Percentiles rank a stretch among this genome's conserved stretches.
Evolutionary conservation across 2,888 invertebrate genomes (phyloP).

Genomic region (Hetaerina titia): DNA sequence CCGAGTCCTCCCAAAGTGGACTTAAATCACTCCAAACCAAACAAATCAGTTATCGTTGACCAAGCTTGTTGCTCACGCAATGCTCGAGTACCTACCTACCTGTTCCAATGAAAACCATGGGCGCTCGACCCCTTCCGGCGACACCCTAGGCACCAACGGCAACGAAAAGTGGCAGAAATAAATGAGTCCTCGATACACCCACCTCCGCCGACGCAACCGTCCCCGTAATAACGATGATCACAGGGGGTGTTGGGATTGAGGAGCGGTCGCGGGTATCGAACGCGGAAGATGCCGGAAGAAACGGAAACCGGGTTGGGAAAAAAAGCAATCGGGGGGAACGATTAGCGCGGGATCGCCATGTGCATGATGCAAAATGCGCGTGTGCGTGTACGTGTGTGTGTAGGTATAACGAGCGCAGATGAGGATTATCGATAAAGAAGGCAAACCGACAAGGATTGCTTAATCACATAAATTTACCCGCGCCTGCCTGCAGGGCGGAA

Average conservation of each 20-base stretch:
- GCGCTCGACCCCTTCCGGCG: not conserved
- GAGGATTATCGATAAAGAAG: slow-evolving; percentile 23
- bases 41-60: slow-evolving; percentile 46
- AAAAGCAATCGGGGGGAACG: not conserved
- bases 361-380: not conserved
- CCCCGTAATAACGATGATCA: slow-evolving; percentile 54
- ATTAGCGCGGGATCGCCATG: not conserved
- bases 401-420: slow-evolving; percentile 39
- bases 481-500: not conserved
- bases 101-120: not conserved
- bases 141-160: not conserved
- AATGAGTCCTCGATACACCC: not conserved
- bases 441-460: slow-evolving; percentile 50
- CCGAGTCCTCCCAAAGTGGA: not conserved
- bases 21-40: slow-evolving; percentile 60
- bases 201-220: not conserved
- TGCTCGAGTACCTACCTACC: not conserved
- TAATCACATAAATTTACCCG: slow-evolving; percentile 58
- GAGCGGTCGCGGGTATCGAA: not conserved
- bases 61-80: not conserved
- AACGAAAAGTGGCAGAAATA: not conserved
- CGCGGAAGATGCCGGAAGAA: not conserved
- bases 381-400: not conserved
- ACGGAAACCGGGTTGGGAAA: not conserved
- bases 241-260: not conserved